phyloP scores from a whole-genome alignment of 1,140 invertebrate genomes.

The Pomacea maculata region DNA sequence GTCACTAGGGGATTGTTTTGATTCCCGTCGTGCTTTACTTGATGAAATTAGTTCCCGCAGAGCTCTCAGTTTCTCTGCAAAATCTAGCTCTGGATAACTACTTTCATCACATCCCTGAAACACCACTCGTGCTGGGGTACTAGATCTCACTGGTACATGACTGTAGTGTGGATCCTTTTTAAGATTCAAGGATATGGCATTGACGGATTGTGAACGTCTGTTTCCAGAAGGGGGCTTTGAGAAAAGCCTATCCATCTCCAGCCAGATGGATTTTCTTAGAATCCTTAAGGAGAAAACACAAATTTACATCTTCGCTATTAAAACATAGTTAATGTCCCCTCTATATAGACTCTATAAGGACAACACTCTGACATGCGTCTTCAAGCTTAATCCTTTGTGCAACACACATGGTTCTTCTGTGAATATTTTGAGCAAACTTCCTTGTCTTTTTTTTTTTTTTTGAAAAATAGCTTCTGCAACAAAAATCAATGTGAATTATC shows the following conservation, averaged over 20 bases:
- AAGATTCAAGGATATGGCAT: neutral
- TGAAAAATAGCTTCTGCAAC: too few species aligned
- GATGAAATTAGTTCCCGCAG: constrained; percentile 13
- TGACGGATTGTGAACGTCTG: constrained; percentile 3
- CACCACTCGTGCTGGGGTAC: neutral
- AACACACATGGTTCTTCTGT: too few species aligned
- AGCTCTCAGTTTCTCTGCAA: constrained; percentile 19
- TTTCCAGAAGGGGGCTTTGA: neutral
- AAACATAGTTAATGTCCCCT: too few species aligned
- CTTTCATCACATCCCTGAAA: neutral
- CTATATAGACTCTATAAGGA: too few species aligned
- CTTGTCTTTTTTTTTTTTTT: too few species aligned
- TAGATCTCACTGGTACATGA: neutral
- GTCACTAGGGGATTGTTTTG: neutral
- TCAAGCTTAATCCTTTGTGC: too few species aligned
- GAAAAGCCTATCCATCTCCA: neutral
- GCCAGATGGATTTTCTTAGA: too few species aligned
- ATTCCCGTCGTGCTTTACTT: constrained; percentile 6
- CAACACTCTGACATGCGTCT: too few species aligned
- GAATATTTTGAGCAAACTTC: too few species aligned
- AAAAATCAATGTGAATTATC: too few species aligned
- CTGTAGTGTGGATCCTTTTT: neutral
- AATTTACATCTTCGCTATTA: too few species aligned
- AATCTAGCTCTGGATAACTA: constrained; percentile 8
- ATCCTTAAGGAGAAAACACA: too few species aligned